phyloP scores from a whole-genome alignment of 1,140 invertebrate species.

The Platorchestia sp. region DNA sequence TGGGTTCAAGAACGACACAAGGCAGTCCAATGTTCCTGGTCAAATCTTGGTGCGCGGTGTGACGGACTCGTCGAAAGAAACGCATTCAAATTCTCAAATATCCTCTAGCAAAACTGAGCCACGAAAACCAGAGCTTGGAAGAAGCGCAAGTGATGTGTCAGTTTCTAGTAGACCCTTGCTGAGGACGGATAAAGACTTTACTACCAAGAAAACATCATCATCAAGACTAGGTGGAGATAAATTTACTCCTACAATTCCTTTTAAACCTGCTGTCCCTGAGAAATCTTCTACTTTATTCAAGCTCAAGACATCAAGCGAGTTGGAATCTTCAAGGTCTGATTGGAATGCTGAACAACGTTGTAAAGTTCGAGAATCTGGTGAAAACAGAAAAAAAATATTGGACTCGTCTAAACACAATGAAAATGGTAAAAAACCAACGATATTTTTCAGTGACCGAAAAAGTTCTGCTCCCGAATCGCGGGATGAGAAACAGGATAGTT shows the following conservation, averaged over 20 bases:
- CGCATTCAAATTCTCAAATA: background rate
- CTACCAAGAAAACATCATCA: background rate
- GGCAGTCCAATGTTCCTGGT: background rate
- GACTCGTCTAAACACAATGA: background rate
- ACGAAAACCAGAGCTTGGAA: background rate
- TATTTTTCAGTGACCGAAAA: slow-evolving; percentile 19
- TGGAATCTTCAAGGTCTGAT: background rate
- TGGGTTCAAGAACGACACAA: background rate
- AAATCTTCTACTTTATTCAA: background rate
- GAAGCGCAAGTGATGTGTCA: slow-evolving; percentile 18
- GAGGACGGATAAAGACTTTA: slow-evolving; percentile 7
- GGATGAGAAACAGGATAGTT: background rate
- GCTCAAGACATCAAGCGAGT: background rate
- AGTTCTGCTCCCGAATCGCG: background rate
- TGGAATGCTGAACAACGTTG: background rate
- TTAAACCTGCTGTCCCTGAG: background rate
- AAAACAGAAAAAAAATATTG: background rate
- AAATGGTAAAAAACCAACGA: background rate
- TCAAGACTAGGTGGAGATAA: background rate
- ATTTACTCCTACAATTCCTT: background rate
- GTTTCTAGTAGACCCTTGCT: background rate
- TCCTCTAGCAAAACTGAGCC: background rate
- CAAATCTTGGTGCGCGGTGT: background rate
- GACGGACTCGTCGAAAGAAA: background rate
- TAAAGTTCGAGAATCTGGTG: background rate